Base-by-base conservation (phyloP, 1,140 invertebrate genomes). In the Dendroctonus ponderosae region DNA sequence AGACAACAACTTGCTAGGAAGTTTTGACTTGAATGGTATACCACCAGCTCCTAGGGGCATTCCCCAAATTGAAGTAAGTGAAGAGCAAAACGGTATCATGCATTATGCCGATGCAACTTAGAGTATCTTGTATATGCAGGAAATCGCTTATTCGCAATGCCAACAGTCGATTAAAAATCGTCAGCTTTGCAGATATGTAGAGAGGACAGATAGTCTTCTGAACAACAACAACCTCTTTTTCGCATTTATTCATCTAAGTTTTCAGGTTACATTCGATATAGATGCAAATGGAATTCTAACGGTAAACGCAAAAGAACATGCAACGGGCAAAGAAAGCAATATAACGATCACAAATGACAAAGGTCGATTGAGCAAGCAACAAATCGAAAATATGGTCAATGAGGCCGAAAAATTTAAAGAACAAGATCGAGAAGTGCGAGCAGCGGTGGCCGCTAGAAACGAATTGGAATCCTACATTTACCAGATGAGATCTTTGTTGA, bases 381-480 rank as follows among this genome's bases (percentile, higher is more conserved):
- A 84, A 60, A 81, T 84, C 7, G 70, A 71, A 0, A 73, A 75
- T 53, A 91, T 91, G 87, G 76, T 88, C 72, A 79, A 76, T 49
- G 87, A 78, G 72, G 86, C 78, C 56, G 86, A 82, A 79, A 82
- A 76, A 76, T 87, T 83, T 71, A 79, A 74, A 39, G 79, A 81
- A 52, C 81, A 85, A 64, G 85, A 86, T 69, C 79, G 78, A 37
- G 80, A 82, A 54, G 79, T 81, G 41, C 79, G 78, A 67, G 77
- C 78, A 5, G 77, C 86, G 40, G 82, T 91, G 40, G 76, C 83
- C 49, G 82, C 85, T 3, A 86, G 87, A 74, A 91, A 91, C 74
- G 80, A 84, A 44, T 77, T 92, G 14, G 90, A 92, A 78, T 82
- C 82, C 7, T 91, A 91, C 68, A 81, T 88, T n/a, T 91, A 88